These are phyloP conservation scores for Philaethria dido DNA, from an alignment of 2,888 invertebrate species.

Conservation along the genomic window DNA sequence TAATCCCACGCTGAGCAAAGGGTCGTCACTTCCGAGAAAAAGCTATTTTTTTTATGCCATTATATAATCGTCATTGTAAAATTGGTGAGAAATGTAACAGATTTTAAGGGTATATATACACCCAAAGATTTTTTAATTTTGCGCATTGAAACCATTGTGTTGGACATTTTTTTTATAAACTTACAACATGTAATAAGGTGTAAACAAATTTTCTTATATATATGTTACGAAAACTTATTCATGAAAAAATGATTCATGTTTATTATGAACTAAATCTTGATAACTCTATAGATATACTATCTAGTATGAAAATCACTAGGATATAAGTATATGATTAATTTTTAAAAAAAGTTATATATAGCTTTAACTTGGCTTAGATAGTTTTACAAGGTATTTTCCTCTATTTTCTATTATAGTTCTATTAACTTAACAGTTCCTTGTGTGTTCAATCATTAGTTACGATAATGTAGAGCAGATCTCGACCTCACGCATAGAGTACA, in stretches of 20 bases:
- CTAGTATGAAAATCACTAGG: too few species aligned
- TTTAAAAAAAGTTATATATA: too few species aligned
- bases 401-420: neutral
- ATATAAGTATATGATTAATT: too few species aligned
- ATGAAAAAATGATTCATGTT: neutral
- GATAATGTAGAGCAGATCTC: conserved; percentile 4
- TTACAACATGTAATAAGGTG: neutral
- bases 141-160: neutral
- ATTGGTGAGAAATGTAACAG: conserved; percentile 17
- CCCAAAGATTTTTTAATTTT: neutral
- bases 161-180: neutral
- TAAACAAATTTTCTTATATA: neutral
- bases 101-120: neutral
- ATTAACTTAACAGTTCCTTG: neutral
- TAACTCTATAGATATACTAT: neutral
- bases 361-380: too few species aligned
- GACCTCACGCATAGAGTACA: neutral
- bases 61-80: conserved; percentile 14
- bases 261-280: neutral
- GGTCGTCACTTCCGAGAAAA: conserved; percentile 42
- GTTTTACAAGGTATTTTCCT: neutral
- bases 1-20: conserved; percentile 29
- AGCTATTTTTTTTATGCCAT: conserved; percentile 4
- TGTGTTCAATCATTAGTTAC: conserved; percentile 4
- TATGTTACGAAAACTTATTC: neutral